phyloP scores from a whole-genome alignment of 2,888 invertebrate species.

The Agonopterix heracliana region DNA sequence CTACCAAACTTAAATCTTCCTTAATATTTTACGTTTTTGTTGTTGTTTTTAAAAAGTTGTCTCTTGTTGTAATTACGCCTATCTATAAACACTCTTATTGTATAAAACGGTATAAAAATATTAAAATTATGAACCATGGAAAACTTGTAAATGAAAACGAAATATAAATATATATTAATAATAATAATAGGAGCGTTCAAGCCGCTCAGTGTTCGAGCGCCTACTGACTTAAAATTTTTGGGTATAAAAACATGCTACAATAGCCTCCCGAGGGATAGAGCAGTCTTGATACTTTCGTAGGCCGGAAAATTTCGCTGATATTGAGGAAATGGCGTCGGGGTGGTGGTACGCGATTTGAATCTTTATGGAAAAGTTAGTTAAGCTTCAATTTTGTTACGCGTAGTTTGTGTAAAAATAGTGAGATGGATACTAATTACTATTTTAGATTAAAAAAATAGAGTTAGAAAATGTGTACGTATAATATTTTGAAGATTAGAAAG shows the following conservation, averaged over 20 bases:
- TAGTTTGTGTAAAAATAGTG: too few species aligned
- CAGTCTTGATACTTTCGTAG: slow-evolving; percentile 56
- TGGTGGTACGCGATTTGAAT: neutral
- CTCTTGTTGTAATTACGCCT: slow-evolving; percentile 55
- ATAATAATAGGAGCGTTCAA: slow-evolving; percentile 70
- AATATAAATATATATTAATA: slow-evolving; percentile 77
- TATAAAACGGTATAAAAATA: slow-evolving; percentile 76
- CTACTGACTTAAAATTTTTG: slow-evolving; percentile 77
- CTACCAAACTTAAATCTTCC: slow-evolving; percentile 24
- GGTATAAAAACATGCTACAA: slow-evolving; percentile 77
- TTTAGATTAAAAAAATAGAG: too few species aligned
- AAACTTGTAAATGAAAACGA: slow-evolving; percentile 77
- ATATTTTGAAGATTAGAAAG: too few species aligned
- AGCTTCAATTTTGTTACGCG: neutral
- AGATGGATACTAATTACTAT: too few species aligned
- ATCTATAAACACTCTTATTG: slow-evolving; percentile 70
- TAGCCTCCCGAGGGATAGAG: slow-evolving; percentile 56
- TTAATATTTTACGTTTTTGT: neutral
- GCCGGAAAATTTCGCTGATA: slow-evolving; percentile 22
- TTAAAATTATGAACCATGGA: slow-evolving; percentile 75
- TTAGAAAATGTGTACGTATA: too few species aligned
- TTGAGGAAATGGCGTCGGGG: neutral
- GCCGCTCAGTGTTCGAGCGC: slow-evolving; percentile 74
- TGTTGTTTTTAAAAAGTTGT: slow-evolving; percentile 19
- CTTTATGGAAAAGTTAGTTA: neutral